These are phyloP conservation scores for Microctenopoma lineatum DNA, from an alignment of 2,797 vertebrate genomes.

Conservation along the genomic window DNA sequence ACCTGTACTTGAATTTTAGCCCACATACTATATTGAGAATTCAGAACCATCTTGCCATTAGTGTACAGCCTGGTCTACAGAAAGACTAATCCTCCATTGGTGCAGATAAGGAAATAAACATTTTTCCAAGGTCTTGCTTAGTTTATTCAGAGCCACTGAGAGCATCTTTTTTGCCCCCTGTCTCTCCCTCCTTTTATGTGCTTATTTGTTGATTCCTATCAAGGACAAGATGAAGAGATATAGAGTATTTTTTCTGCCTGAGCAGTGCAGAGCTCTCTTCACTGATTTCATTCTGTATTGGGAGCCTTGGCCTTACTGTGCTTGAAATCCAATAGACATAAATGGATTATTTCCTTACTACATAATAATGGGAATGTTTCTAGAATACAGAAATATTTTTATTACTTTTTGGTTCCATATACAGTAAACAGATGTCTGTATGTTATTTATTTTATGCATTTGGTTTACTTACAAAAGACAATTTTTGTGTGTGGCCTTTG, in stretches of 20 bases:
- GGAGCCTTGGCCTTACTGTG: not conserved
- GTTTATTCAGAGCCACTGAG: conserved; percentile 17
- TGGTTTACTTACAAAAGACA: not conserved
- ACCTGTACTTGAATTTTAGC: conserved; percentile 34
- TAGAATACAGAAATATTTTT: not conserved
- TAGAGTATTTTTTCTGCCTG: not conserved
- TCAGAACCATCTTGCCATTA: not conserved
- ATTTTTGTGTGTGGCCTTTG: not conserved
- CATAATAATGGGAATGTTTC: conserved; percentile 26
- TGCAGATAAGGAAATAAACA: not conserved
- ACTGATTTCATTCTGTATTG: not conserved
- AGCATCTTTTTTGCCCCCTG: conserved; percentile 14
- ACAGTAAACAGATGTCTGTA: conserved; percentile 2
- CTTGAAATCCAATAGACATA: conserved; percentile 13
- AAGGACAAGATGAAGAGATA: conserved; percentile 41
- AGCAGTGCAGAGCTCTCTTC: conserved; percentile 20
- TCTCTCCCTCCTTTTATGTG: conserved; percentile 13
- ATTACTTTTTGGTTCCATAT: conserved; percentile 7
- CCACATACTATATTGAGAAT: conserved; percentile 24
- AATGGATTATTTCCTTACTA: conserved; percentile 5
- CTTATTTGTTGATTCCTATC: conserved; percentile 53
- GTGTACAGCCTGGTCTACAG: not conserved
- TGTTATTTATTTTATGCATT: conserved; percentile 1
- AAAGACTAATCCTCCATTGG: not conserved
- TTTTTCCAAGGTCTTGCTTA: conserved; percentile 16